Base-by-base conservation (phyloP, 2,888 invertebrate species). In the Melitaea athalia region DNA sequence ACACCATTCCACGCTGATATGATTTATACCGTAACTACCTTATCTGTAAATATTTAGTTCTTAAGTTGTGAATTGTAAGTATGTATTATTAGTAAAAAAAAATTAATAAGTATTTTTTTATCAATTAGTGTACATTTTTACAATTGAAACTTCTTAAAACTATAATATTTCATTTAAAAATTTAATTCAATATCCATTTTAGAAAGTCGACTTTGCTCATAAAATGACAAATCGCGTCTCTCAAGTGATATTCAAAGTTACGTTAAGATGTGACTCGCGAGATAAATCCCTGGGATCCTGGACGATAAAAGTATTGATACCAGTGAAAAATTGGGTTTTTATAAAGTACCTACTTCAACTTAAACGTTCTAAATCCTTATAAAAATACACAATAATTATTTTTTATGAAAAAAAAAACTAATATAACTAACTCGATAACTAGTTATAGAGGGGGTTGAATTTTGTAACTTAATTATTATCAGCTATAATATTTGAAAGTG, bases 171-270 rank as follows among this genome's bases (percentile, higher is more conserved):
- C 8, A n/a, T n/a, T 49, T 49, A 49, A 49, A 49, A 49, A 4
- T 49, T 49, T 11, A 47, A 47, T 14, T 47, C 45, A 11, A 11
- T 47, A 47, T 50, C 12, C 11, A 52, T 5, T 53, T 5, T 12
- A 11, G 31, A 55, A 33, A 33, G 33, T n/a, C n/a, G 14, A 55
- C 2, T 49, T n/a, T 14, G 14, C n/a, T 24, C 12, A 50, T 31
- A 33, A 55, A 55, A 55, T 55, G 7, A 55, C 8, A 55, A 33
- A 55, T 55, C 8, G 53, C 33, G n/a, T 33, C 8, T 33, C 53
- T n/a, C 33, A 55, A 55, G 53, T 55, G 53, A 55, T 55, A 33
- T 55, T 55, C 33, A 55, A 55, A 55, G 33, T 12, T 33, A 14
- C 53, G 33, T 53, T 53, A 53, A 53, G 53, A 53, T 55, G 8